phyloP scores from a whole-genome alignment of 2,113 vertebrate genomes.

The Esox niger region DNA sequence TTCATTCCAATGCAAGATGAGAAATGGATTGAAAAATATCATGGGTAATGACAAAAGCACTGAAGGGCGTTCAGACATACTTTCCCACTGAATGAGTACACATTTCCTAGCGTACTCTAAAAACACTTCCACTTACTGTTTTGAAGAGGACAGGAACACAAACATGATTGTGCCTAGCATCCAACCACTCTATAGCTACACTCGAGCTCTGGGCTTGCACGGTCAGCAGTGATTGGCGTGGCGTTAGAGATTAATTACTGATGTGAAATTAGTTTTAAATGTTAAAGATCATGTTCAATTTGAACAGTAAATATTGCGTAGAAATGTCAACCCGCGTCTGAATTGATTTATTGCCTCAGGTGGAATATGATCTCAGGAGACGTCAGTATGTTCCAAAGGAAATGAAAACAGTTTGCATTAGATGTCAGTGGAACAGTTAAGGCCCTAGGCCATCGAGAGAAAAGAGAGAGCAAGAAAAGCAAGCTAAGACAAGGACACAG shows the following conservation, averaged over 20 bases:
- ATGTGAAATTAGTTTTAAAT: slow-evolving; percentile 63
- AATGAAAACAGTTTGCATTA: slow-evolving; percentile 64
- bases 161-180: background rate
- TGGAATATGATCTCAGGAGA: slow-evolving; percentile 52
- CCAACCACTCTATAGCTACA: background rate
- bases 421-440: slow-evolving; percentile 54
- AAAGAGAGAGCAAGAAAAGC: slow-evolving; percentile 7
- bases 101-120: background rate
- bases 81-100: background rate
- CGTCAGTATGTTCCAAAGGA: slow-evolving; percentile 56
- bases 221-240: slow-evolving; percentile 24
- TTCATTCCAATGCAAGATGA: background rate
- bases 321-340: slow-evolving; percentile 61
- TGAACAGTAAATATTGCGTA: slow-evolving; percentile 52
- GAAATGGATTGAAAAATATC: background rate
- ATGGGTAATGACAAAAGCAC: background rate
- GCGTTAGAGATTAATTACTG: slow-evolving; percentile 50
- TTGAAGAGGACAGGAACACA: background rate
- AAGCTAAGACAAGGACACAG: slow-evolving; percentile 15
- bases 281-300: slow-evolving; percentile 66
- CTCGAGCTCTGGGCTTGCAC: background rate
- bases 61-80: background rate
- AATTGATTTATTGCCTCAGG: slow-evolving; percentile 70
- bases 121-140: background rate
- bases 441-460: slow-evolving; percentile 44